Evolutionary conservation across 2,113 vertebrate genomes (phyloP).

Genomic region (Malurus alboscapulatus): DNA sequence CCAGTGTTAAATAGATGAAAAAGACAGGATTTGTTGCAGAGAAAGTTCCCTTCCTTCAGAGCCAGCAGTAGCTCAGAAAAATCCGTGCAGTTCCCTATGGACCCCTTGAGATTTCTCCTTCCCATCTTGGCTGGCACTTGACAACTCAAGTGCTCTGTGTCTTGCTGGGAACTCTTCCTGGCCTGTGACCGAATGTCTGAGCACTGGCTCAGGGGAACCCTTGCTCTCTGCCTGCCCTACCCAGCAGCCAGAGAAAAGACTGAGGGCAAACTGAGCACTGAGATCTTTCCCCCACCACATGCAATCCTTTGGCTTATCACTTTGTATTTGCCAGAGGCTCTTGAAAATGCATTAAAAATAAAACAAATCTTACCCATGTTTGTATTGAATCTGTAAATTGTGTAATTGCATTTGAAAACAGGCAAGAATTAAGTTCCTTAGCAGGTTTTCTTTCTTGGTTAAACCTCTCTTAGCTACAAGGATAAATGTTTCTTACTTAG

Average conservation of each 20-base stretch:
- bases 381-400: neutral
- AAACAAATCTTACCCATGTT: neutral
- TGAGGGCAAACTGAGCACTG: neutral
- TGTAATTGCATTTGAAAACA: neutral
- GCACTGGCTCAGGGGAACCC: rapidly evolving
- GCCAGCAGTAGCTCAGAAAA: neutral
- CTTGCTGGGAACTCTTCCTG: neutral
- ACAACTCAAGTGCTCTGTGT: neutral
- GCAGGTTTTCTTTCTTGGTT: neutral
- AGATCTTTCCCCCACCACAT: neutral
- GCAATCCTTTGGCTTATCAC: neutral
- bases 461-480: neutral
- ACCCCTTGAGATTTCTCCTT: neutral
- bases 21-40: neutral
- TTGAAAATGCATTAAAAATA: neutral
- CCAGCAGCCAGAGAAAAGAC: neutral
- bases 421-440: neutral
- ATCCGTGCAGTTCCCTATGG: neutral
- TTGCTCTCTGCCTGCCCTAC: neutral
- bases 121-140: neutral
- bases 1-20: neutral
- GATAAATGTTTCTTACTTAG: neutral
- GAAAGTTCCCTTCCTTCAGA: neutral
- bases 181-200: neutral
- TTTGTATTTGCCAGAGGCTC: neutral